These are phyloP conservation scores for Xenus cinereus DNA, from an alignment of 2,113 vertebrate species.

Conservation along the genomic window DNA sequence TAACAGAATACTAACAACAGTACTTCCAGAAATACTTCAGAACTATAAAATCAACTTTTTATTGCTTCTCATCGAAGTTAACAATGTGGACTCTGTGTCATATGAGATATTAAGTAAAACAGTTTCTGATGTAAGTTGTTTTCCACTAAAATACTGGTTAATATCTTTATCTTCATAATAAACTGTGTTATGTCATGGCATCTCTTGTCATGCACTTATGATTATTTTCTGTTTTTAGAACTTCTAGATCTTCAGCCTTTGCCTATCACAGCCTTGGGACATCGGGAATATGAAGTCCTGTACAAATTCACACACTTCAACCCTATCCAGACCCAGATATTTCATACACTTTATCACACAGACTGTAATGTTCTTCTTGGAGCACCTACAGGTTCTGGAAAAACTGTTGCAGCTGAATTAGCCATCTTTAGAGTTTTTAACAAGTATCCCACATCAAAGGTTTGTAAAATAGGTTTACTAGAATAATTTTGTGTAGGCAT, in stretches of 20 bases:
- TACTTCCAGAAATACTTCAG: background rate
- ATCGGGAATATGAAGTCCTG: constrained; percentile 84
- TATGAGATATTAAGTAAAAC: background rate
- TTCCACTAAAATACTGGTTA: background rate
- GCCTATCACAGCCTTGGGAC: constrained; percentile 87
- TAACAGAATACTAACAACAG: background rate
- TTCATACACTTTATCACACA: constrained; percentile 94
- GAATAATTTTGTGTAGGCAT: background rate
- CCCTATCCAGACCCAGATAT: constrained; percentile 98
- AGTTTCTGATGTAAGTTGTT: background rate
- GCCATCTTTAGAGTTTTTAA: constrained; percentile 98
- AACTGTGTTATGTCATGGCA: background rate
- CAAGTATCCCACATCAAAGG: constrained; percentile 90
- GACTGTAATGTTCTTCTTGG: constrained; percentile 96
- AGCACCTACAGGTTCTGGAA: constrained; percentile 96
- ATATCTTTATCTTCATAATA: background rate
- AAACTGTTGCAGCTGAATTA: constrained; percentile 96
- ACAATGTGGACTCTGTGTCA: background rate
- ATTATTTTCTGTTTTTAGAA: constrained; percentile 77
- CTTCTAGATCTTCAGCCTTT: constrained; percentile 94
- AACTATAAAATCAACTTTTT: background rate
- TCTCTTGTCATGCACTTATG: background rate
- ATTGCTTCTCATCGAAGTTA: background rate
- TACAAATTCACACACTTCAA: constrained; percentile 98
- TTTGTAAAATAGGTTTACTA: constrained; percentile 60